These are phyloP conservation scores for Meda fulgida DNA, from an alignment of 2,797 vertebrate genomes.

Conservation along the genomic window DNA sequence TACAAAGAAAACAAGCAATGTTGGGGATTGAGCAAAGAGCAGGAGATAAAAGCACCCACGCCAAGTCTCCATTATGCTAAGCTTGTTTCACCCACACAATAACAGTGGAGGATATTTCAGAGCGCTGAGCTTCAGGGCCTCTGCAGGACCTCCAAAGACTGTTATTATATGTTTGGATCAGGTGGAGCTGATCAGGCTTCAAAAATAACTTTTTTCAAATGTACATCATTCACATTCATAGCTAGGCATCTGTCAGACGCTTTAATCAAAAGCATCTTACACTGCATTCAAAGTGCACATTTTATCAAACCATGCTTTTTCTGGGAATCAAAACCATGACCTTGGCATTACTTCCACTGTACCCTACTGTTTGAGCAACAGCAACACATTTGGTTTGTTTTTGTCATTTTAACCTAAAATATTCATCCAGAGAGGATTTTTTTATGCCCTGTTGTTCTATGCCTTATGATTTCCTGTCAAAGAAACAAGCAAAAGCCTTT, in stretches of 20 bases:
- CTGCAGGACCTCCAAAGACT: constrained; percentile 18
- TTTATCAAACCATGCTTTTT: not conserved
- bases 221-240: not conserved
- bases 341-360: not conserved
- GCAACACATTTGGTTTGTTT: not conserved
- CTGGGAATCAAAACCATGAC: not conserved
- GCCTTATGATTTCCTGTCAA: not conserved
- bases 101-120: constrained; percentile 22
- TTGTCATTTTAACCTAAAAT: not conserved
- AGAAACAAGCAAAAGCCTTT: constrained; percentile 2
- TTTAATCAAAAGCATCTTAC: not conserved
- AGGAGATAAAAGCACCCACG: constrained; percentile 35
- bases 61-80: constrained; percentile 42
- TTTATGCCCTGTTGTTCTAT: not conserved
- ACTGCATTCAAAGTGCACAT: not conserved
- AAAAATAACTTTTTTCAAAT: not conserved
- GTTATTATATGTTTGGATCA: constrained; percentile 15
- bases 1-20: constrained; percentile 38
- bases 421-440: not conserved
- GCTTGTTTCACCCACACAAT: constrained; percentile 45
- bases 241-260: not conserved
- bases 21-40: constrained; percentile 32
- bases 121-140: constrained; percentile 16
- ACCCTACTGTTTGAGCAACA: not conserved
- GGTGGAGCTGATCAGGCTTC: not conserved